Evolutionary conservation across 2,113 vertebrate species (phyloP), one percentile per base, ranked within the genome.

Genomic region (Pachypanchax playfairii): DNA sequence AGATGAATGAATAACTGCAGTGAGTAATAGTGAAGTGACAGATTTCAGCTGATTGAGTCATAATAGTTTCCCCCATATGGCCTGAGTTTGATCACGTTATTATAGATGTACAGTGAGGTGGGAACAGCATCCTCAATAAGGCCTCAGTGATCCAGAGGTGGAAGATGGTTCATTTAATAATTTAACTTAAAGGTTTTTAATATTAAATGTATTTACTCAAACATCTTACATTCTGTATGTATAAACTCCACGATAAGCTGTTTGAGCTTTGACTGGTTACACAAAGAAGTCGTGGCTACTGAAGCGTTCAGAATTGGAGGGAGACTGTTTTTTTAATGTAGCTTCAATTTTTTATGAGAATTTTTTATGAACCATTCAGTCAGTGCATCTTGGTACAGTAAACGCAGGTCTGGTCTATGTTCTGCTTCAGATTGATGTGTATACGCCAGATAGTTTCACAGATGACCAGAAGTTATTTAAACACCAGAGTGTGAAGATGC

Each of bases 331-430:
- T 88, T 83, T 89, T 77, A 70, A 66, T 22, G 18, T 50, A 56
- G 35, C 46, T 69, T 91, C 70, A 89, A 90, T 89, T 84, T 86
- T 89, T 89, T 9, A 91, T 88, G 83, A 87, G 51, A 39, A 64
- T 49, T 60, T 53, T 54, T 28, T 47, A 42, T 52, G 12, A 65
- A 60, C 41, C 70, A 29, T 62, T 49, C 70, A 48, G 67, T 71
- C n/a, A n/a, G n/a, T n/a, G n/a, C n/a, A n/a, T n/a, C 64, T 31
- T n/a, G 15, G 13, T 57, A 55, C 15, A 33, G 26, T 38, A 44
- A 62, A 47, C 6, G 7, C 15, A 50, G 25, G 33, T 36, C 54
- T 55, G 18, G 69, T 75, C 60, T 49, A n/a, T 28, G 46, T 13
- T 51, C 33, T 39, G 57, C 31, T 48, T 12, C 48, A n/a, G 22